A percentile compares a stretch with the other conserved stretches of the same genome.
Conservation (phyloP, 2,888 invertebrate species). For the Pheosia gnoma region DNA sequence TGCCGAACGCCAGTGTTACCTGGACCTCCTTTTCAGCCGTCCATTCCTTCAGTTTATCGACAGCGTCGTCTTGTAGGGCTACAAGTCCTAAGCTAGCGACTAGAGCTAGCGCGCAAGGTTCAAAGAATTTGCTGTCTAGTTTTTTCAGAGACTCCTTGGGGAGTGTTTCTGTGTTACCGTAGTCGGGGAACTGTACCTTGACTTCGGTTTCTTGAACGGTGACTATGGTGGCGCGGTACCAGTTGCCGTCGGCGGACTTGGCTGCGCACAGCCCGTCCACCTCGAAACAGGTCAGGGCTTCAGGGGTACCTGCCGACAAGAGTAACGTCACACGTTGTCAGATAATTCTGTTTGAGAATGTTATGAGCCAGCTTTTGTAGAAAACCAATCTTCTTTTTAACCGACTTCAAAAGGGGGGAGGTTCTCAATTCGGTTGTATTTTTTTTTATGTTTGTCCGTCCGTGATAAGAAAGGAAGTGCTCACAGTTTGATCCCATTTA, state of each 20-base stretch:
- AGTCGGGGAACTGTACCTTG: constrained; percentile 86
- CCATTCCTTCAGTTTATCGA: constrained; percentile 68
- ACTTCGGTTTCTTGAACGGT: constrained; percentile 69
- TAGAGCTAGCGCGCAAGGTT: constrained; percentile 69
- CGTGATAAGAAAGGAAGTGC: no score
- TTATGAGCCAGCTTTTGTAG: no score
- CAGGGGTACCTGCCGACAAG: constrained; percentile 60
- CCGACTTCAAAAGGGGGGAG: no score
- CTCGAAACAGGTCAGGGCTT: constrained; percentile 69
- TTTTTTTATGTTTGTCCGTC: no score
- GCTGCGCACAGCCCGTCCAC: constrained; percentile 85
- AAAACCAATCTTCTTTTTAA: no score
- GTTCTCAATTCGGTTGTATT: no score
- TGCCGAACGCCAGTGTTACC: constrained; percentile 79
- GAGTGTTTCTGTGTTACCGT: constrained; percentile 87
- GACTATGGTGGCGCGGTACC: constrained; percentile 87
- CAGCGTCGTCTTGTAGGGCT: constrained; percentile 67
- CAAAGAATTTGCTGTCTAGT: constrained; percentile 75
- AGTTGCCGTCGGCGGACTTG: constrained; percentile 85
- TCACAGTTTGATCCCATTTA: no score
- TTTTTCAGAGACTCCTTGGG: constrained; percentile 69
- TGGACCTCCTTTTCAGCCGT: constrained; percentile 79
- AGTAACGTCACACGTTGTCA: constrained; percentile 1
- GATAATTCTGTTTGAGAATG: no score
- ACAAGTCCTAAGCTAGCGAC: constrained; percentile 69